Percentiles rank a stretch among this genome's conserved stretches.
phyloP scores from a whole-genome alignment of 2,113 vertebrate genomes.

The Shinisaurus crocodilurus region DNA sequence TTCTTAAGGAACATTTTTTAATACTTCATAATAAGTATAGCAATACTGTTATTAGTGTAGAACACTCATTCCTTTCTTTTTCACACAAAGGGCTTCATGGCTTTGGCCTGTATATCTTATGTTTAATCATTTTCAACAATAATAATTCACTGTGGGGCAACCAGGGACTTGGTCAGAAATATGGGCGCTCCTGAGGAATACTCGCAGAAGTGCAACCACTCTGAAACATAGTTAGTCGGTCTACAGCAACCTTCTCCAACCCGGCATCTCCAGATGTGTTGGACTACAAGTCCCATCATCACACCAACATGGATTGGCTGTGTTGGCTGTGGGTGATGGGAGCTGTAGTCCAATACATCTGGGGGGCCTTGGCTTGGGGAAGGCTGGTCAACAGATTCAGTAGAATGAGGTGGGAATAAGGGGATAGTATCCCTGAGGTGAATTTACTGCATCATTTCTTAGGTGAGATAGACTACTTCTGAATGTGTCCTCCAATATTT shows the following conservation, averaged over 20 bases:
- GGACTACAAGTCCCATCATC: no score
- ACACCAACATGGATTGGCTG: no score
- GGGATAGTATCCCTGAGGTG: no score
- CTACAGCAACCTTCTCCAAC: no score
- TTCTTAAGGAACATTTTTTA: no score
- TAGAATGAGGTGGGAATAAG: neutral
- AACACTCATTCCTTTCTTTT: neutral
- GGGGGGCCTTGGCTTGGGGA: neutral
- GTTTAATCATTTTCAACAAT: neutral
- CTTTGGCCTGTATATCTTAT: neutral
- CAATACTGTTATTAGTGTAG: neutral
- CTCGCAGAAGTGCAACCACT: neutral
- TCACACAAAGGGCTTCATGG: neutral
- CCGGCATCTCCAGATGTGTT: no score
- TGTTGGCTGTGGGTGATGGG: no score
- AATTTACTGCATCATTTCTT: neutral
- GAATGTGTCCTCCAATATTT: neutral
- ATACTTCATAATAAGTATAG: neutral
- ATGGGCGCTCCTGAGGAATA: neutral
- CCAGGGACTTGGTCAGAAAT: neutral
- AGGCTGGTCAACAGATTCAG: neutral
- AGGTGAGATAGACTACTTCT: neutral
- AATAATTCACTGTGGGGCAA: neutral
- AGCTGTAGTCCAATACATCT: neutral
- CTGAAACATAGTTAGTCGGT: neutral